A percentile compares a stretch with the other conserved stretches of the same genome.
Conservation (phyloP, 2,113 vertebrate genomes). For the Varanus komodoensis region DNA sequence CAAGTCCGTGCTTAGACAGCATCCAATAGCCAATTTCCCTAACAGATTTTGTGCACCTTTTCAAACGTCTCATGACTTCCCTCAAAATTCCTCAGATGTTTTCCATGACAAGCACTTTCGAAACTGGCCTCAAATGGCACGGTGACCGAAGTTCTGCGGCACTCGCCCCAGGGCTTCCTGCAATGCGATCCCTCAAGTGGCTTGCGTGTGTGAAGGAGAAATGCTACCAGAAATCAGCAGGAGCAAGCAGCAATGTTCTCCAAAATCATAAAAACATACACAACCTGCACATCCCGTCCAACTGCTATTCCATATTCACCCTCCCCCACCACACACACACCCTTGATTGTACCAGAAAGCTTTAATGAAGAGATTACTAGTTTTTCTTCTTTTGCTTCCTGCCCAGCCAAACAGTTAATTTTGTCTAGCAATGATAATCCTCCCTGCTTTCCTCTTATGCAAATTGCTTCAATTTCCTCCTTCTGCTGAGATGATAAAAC, state of each 20-base stretch:
- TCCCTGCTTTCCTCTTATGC: conserved; percentile 24
- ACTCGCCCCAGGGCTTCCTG: background rate
- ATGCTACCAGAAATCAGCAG: background rate
- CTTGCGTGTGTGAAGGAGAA: background rate
- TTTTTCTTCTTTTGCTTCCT: conserved; percentile 36
- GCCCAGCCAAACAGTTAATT: conserved; percentile 38
- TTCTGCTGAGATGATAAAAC: conserved; percentile 31
- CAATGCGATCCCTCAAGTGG: background rate
- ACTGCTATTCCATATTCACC: background rate
- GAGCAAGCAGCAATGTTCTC: background rate
- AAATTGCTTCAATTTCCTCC: conserved; percentile 36
- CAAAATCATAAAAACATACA: background rate
- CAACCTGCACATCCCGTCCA: background rate
- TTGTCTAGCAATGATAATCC: conserved; percentile 22
- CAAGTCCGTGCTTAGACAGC: background rate
- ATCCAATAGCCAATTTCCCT: background rate
- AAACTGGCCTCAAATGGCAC: background rate
- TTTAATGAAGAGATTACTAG: conserved; percentile 43
- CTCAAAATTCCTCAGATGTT: background rate
- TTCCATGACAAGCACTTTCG: background rate
- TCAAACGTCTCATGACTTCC: background rate
- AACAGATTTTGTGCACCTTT: background rate
- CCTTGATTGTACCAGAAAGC: conserved; percentile 27
- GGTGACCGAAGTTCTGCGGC: background rate
- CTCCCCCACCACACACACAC: too few relatives aligned